These are phyloP conservation scores for Sogatella furcifera DNA, from an alignment of 1,140 invertebrate genomes.

Conservation along the genomic window DNA sequence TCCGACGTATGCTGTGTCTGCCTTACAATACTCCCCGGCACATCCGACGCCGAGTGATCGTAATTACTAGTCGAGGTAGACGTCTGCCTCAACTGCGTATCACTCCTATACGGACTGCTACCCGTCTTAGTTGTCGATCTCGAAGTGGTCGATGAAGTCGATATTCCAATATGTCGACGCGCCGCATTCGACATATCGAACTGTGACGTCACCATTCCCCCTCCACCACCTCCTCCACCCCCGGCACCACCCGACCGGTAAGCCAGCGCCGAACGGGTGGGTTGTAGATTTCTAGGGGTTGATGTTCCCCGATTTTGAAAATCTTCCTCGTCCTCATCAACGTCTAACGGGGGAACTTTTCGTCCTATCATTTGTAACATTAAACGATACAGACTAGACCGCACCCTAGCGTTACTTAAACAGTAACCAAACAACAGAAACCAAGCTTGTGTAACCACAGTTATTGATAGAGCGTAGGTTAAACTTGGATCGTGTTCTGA, in stretches of 20 bases:
- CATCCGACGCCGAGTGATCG: constrained; percentile 49
- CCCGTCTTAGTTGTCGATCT: constrained; percentile 88
- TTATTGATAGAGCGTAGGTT: constrained; percentile 55
- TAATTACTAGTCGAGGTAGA: constrained; percentile 73
- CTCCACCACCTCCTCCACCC: constrained; percentile 32
- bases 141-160: constrained; percentile 89
- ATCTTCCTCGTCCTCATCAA: constrained; percentile 23
- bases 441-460: constrained; percentile 58
- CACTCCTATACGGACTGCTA: constrained; percentile 79
- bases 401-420: constrained; percentile 65
- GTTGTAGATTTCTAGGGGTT: neutral
- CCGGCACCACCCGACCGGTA: constrained; percentile 51
- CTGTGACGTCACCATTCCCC: constrained; percentile 36
- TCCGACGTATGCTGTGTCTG: constrained; percentile 26
- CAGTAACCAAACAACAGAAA: constrained; percentile 77
- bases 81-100: constrained; percentile 65
- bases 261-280: constrained; percentile 56
- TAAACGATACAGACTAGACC: constrained; percentile 49
- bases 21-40: constrained; percentile 45
- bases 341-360: constrained; percentile 69
- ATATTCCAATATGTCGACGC: constrained; percentile 80
- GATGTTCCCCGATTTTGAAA: neutral
- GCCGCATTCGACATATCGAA: constrained; percentile 39
- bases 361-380: constrained; percentile 67
- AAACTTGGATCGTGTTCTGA: constrained; percentile 62